Base-by-base conservation (phyloP, 2,113 vertebrate genomes). In the Isichthys henryi region DNA sequence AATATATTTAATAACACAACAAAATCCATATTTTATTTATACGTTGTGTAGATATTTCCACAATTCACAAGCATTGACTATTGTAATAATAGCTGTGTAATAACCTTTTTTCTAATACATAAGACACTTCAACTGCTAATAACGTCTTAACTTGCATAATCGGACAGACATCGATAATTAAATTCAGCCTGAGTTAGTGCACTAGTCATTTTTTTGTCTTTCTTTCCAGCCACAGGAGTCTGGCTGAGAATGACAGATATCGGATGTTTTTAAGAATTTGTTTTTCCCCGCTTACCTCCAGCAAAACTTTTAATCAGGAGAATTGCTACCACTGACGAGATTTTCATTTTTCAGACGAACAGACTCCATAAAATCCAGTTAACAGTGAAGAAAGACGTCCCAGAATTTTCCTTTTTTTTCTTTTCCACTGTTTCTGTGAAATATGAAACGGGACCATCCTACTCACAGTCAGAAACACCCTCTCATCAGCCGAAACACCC, bases 301-400 rank as follows among this genome's bases (percentile, higher is more conserved):
- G 93, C 90, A 48, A 96, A 92, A 1, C 91, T 89, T 90, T 88
- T 94, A 91, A 91, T 93, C 91, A 96, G 93, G 88, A 96, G 90
- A 93, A 94, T 92, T 27, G 94, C 92, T 70, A 95, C 86, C 92
- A 95, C 93, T 89, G 93, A 93, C 88, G 88, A 95, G 94, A 95
- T 93, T 94, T 95, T 95, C 96, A 96, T 96, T 95, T 95, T 96
- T 93, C 94, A 93, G 92, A 21, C 90, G 92, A 91, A 93, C 91
- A 91, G 92, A 91, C 95, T 95, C 95, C 93, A 96, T 94, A 95
- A 94, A 95, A 92, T 86, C 46, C 31, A 92, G 89, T 91, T 92
- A 89, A 92, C 92, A 93, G 92, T 39, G 82, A 93, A 92, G 91
- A 90, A 93, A 92, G 92, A 89, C 82, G 90, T 83, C 90, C 56